A percentile compares a stretch with the other conserved stretches of the same genome.
Evolutionary conservation across 2,888 invertebrate genomes (phyloP).

Genomic region (Hypena proboscidalis): DNA sequence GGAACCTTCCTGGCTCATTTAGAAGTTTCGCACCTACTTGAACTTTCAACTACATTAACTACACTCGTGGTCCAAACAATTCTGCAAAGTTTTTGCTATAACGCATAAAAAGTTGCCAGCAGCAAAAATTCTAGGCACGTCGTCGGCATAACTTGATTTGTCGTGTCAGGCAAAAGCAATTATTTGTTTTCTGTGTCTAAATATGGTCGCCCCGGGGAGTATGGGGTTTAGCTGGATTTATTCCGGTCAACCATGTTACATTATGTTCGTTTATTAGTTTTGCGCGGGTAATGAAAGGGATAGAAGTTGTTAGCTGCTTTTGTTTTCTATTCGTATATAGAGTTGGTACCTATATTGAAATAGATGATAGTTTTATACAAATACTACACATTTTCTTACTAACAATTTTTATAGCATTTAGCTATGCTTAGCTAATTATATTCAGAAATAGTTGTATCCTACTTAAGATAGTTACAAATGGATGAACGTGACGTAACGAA

Average conservation of each 20-base stretch:
- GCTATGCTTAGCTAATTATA: too few relatives aligned
- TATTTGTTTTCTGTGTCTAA: conserved; percentile 57
- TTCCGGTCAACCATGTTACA: conserved; percentile 35
- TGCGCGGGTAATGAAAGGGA: conserved; percentile 22
- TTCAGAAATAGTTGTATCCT: too few relatives aligned
- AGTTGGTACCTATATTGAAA: too few relatives aligned
- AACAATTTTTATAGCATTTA: too few relatives aligned
- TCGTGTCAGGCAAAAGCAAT: conserved; percentile 58
- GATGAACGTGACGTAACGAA: too few relatives aligned
- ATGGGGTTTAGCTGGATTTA: conserved; percentile 47
- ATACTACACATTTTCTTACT: too few relatives aligned
- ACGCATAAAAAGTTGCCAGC: conserved; percentile 28
- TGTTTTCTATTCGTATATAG: neutral
- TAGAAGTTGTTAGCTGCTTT: neutral
- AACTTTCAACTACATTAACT: conserved; percentile 38
- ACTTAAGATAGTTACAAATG: too few relatives aligned
- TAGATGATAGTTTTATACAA: too few relatives aligned
- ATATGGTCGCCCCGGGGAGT: conserved; percentile 40
- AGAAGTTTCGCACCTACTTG: conserved; percentile 53
- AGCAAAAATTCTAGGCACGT: conserved; percentile 52
- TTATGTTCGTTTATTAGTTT: conserved; percentile 34
- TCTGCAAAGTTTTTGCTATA: conserved; percentile 27
- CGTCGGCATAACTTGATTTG: conserved; percentile 55
- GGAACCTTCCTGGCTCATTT: conserved; percentile 53
- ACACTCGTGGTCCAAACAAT: conserved; percentile 32